Evolutionary conservation across 2,113 vertebrate genomes (phyloP).

Genomic region (Cyphomyrus discorhynchus): DNA sequence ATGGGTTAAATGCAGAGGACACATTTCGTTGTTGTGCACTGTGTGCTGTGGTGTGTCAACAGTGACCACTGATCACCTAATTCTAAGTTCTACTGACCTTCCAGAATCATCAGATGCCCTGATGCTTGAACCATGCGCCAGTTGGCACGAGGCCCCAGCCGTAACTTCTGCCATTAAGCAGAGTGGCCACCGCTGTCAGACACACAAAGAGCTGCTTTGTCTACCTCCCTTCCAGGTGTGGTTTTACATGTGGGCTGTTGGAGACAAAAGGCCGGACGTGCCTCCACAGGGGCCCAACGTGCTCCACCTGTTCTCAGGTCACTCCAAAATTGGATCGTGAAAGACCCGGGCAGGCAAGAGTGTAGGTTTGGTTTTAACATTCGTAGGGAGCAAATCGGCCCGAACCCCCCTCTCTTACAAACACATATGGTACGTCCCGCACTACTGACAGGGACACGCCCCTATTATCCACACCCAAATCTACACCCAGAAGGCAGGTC

Average conservation of each 20-base stretch:
- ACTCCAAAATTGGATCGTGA: slow-evolving; percentile 21
- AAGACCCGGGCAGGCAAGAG: not conserved
- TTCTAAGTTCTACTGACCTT: not conserved
- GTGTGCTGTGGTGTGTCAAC: too few relatives aligned
- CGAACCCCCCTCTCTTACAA: not conserved
- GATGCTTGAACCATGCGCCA: slow-evolving; percentile 46
- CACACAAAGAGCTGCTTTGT: slow-evolving; percentile 40
- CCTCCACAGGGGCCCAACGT: slow-evolving; percentile 48
- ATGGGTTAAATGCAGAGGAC: too few relatives aligned
- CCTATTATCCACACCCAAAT: not conserved
- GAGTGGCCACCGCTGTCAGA: slow-evolving; percentile 50
- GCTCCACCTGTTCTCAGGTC: slow-evolving; percentile 50
- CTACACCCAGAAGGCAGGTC: not conserved
- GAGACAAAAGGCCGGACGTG: slow-evolving; percentile 28
- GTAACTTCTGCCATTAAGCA: slow-evolving; percentile 46
- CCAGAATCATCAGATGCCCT: not conserved
- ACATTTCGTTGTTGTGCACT: too few relatives aligned
- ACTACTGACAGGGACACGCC: not conserved
- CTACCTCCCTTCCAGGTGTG: slow-evolving; percentile 41
- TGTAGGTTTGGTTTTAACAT: not conserved
- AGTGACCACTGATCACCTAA: too few relatives aligned
- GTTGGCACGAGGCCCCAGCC: slow-evolving; percentile 36
- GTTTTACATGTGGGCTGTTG: not conserved
- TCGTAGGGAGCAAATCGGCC: not conserved
- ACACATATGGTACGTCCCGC: not conserved